Base-by-base conservation (phyloP, 2,113 vertebrate genomes). In the Copsychus sechellarum region DNA sequence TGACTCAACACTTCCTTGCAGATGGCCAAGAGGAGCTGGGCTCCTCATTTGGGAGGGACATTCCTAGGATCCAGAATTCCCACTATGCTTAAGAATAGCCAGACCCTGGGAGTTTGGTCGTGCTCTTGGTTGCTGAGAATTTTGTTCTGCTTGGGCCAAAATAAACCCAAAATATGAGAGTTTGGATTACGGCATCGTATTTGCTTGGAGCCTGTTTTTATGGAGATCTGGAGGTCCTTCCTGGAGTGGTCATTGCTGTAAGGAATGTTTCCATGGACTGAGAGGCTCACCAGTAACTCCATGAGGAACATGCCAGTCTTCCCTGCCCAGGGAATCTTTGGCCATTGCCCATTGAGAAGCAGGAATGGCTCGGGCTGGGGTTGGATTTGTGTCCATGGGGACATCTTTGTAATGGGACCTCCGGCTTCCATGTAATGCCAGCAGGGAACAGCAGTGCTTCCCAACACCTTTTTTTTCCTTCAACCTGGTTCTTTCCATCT, bases 51-150 rank as follows among this genome's bases (percentile, higher is more conserved):
- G 40, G 67, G 18, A 67, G 33, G 34, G 17, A 12, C 2, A 47
- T 34, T 11, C 5, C 16, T 2, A 5, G 26, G 12, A 22, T 19
- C 3, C 12, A 34, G 28, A 4, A 11, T 50, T 73, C 67, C 23
- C 18, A 10, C 2, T 4, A 2, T 1, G 3, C 25, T 33, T 11
- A 5, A 13, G 34, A 69, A 77, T 1, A 77, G 5, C 19, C 24
- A 25, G 14, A 16, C 11, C 42, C 5, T 9, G 14, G 43, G 13
- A 38, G 29, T 54, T 58, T 33, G 11, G 7, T 51, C 23, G 3
- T 4, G 8, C 2, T 12, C 16, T 65, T 29, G 10, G 14, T 20
- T 7, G 6, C 33, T 54, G 51, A 71, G 34, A 11, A 7, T 15
- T 80, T 79, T 24, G 21, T 9, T 73, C 29, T 48, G 16, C 58